These are phyloP conservation scores for Nematopogon swammerdamellus DNA, from an alignment of 2,888 invertebrate genomes.

Conservation along the genomic window DNA sequence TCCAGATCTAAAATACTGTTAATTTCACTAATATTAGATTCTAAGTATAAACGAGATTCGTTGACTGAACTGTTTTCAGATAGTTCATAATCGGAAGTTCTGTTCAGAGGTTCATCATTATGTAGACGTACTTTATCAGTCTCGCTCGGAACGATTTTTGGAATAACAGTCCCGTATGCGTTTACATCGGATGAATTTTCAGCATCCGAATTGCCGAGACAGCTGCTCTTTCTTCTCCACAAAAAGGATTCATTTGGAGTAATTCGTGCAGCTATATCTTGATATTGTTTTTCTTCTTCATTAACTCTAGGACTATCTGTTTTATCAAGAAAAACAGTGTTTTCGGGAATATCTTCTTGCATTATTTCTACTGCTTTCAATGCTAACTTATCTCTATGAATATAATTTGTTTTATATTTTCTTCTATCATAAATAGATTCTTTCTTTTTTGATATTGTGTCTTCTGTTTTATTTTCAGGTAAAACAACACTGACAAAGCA, in stretches of 20 bases:
- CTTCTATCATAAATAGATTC: slow-evolving; percentile 40
- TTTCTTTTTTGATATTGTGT: slow-evolving; percentile 19
- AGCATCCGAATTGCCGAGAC: slow-evolving; percentile 36
- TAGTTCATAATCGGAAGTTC: slow-evolving; percentile 15
- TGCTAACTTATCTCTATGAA: slow-evolving; percentile 42
- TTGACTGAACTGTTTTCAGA: slow-evolving; percentile 15
- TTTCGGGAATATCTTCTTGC: slow-evolving; percentile 39
- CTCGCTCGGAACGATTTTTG: slow-evolving; percentile 13
- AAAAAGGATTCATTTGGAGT: slow-evolving; percentile 66
- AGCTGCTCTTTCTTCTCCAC: slow-evolving; percentile 53
- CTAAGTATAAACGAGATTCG: slow-evolving; percentile 10
- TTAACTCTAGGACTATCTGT: not conserved
- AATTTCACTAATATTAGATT: slow-evolving; percentile 8
- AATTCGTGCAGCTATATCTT: slow-evolving; percentile 33
- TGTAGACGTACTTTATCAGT: not conserved
- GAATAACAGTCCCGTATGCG: slow-evolving; percentile 31
- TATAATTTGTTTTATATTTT: slow-evolving; percentile 46
- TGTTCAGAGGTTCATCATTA: not conserved
- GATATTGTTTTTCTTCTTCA: slow-evolving; percentile 20
- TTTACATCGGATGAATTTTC: slow-evolving; percentile 33
- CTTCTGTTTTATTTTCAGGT: slow-evolving; percentile 4
- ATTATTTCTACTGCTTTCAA: slow-evolving; percentile 44
- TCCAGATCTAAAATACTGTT: slow-evolving; percentile 37
- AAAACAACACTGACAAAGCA: not conserved
- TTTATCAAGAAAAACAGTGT: slow-evolving; percentile 2